A percentile compares a stretch with the other conserved stretches of the same genome.
Conservation (phyloP, 2,888 invertebrate genomes). For the Lasius fuliginosus region DNA sequence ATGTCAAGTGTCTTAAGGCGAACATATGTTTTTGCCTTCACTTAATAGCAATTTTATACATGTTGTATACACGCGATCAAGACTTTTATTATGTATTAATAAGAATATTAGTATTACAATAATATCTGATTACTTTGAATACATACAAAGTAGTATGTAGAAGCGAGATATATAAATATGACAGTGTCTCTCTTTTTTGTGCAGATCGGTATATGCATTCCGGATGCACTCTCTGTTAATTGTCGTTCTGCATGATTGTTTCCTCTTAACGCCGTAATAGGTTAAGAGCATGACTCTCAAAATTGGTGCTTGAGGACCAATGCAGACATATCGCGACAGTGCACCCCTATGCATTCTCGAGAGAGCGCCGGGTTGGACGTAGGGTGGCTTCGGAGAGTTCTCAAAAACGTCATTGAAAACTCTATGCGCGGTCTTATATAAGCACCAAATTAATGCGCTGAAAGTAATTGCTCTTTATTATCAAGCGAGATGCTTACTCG, state of each 20-base stretch:
- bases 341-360: slow-evolving; percentile 77
- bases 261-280: slow-evolving; percentile 73
- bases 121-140: neutral
- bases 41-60: slow-evolving; percentile 38
- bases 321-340: slow-evolving; percentile 79
- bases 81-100: slow-evolving; percentile 18
- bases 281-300: slow-evolving; percentile 70
- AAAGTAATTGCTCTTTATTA: slow-evolving; percentile 80
- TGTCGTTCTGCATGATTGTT: slow-evolving; percentile 68
- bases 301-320: slow-evolving; percentile 74
- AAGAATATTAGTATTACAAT: slow-evolving; percentile 25
- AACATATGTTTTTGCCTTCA: slow-evolving; percentile 39
- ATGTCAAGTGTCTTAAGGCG: slow-evolving; percentile 18
- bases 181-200: neutral
- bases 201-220: neutral
- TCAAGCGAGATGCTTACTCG: slow-evolving; percentile 29
- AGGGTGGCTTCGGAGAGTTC: slow-evolving; percentile 68
- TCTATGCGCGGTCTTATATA: slow-evolving; percentile 60
- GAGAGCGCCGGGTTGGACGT: slow-evolving; percentile 66
- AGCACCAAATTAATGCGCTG: slow-evolving; percentile 76
- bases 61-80: neutral
- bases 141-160: neutral
- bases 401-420: slow-evolving; percentile 69
- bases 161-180: neutral
- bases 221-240: slow-evolving; percentile 54